phyloP scores from a whole-genome alignment of 1,140 invertebrate species.

The Phortica variegata region DNA sequence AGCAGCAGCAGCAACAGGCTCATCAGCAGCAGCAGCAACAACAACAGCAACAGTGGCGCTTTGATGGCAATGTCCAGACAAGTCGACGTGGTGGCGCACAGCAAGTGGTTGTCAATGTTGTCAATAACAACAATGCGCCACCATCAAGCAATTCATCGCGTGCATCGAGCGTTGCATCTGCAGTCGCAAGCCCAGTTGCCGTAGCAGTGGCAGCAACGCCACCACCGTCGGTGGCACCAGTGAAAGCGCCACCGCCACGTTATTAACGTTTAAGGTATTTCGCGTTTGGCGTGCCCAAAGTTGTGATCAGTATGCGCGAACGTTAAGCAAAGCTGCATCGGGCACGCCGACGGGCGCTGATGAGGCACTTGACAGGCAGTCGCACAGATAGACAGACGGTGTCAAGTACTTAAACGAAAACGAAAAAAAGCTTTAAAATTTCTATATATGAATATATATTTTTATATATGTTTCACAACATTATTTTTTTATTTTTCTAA shows the following conservation, averaged over 20 bases:
- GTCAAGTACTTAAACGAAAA: no score
- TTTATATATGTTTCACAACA: no score
- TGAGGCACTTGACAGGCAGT: no score
- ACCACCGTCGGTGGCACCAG: conserved; percentile 12
- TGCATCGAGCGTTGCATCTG: conserved; percentile 35
- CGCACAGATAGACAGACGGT: no score
- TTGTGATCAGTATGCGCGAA: conserved; percentile 35
- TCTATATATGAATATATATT: no score
- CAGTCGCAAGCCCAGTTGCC: conserved; percentile 13
- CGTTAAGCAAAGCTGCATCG: conserved; percentile 30
- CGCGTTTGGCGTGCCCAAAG: conserved; percentile 45
- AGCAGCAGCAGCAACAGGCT: conserved; percentile 38
- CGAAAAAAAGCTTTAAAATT: no score
- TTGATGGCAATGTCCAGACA: no score
- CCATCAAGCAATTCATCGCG: conserved; percentile 44
- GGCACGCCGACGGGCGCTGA: no score
- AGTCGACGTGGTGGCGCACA: no score
- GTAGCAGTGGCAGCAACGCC: conserved; percentile 11
- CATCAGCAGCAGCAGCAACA: conserved; percentile 29
- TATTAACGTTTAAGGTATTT: conserved; percentile 48
- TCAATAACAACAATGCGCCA: conserved; percentile 31
- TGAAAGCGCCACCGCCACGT: conserved; percentile 38
- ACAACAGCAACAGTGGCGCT: conserved; percentile 19
- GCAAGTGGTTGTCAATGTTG: no score
- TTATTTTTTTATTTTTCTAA: no score